Evolutionary conservation across 1,140 invertebrate genomes (phyloP), one percentile per base, ranked within the genome.

Genomic region (Polypedilum vanderplanki): DNA sequence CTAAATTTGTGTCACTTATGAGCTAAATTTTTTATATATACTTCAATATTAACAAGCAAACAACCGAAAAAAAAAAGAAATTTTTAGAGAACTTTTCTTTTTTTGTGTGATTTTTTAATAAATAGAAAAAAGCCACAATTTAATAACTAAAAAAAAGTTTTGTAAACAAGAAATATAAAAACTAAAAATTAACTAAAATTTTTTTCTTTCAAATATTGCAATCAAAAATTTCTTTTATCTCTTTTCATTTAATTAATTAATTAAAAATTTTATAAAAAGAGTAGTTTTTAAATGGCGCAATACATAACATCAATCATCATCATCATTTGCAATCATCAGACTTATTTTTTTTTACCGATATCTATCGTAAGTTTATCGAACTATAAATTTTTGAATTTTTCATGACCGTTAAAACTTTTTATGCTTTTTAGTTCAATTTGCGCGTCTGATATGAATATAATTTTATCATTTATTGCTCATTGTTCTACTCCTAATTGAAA

Each of bases 91-190:
- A 46, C 9, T 57, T 15, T 12, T 57, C 12, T 57, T 12, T 4
- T 57, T 57, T 57, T 9, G 46, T 12, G 41, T 12, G 46, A 57
- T 57, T 46, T 57, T 57, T 15, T 12, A 57, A 57, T 57, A 57
- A 57, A 57, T 57, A 57, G 46, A 57, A 57, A 33, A 57, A 57
- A 57, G 46, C 46, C 46, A 57, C 46, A 57, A n/a, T n/a, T n/a
- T 57, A 57, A 57, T 57, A 57, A 57, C n/a, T 57, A 57, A 57
- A n/a, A 57, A 46, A 46, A 57, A 57, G 10, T 57, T 57, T 57
- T n/a, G 12, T 57, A 57, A 57, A 12, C 46, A 57, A 33, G 24
- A 33, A 57, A 57, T 57, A 57, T n/a, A 46, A 46, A 57, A 57
- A 57, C 46, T 57, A 15, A n/a, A 57, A 57, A 57, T 57, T 57